Percentiles rank a stretch among this genome's conserved stretches.
Conservation (phyloP, 2,113 vertebrate genomes). For the Aleadryas rufinucha region DNA sequence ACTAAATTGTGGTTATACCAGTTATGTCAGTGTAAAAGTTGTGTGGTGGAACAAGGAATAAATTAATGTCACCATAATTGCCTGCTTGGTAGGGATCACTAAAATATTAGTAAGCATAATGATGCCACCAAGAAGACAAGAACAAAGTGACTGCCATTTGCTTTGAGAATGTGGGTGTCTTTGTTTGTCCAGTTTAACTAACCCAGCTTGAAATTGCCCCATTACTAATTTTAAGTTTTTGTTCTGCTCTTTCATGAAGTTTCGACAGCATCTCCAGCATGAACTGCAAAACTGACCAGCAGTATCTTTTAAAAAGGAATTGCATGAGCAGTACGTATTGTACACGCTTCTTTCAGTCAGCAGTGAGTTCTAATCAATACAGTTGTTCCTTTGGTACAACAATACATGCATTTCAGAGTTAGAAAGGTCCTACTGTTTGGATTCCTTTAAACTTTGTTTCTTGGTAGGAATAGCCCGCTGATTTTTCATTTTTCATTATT, state of each 20-base stretch:
- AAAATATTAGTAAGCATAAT: background rate
- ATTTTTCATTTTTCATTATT: background rate
- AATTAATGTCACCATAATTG: background rate
- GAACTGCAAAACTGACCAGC: background rate
- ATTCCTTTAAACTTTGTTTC: background rate
- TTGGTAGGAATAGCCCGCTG: background rate
- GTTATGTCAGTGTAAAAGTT: background rate
- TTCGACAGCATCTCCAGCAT: background rate
- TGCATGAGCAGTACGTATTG: fast-evolving
- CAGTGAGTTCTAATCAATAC: background rate
- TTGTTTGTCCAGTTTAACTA: background rate
- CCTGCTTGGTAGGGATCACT: background rate
- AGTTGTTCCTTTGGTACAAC: background rate
- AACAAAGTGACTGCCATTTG: background rate
- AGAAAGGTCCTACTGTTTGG: background rate
- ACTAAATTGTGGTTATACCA: background rate
- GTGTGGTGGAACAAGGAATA: background rate
- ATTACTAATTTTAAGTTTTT: background rate
- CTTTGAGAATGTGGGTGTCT: background rate
- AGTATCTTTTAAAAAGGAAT: background rate
- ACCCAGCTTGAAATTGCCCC: background rate
- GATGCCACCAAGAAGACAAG: background rate
- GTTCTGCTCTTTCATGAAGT: background rate
- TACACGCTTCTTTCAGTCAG: background rate
- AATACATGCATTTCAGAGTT: background rate